A percentile compares a stretch with the other conserved stretches of the same genome.
Evolutionary conservation across 2,888 invertebrate species (phyloP).

Genomic region (Fragum sueziense): DNA sequence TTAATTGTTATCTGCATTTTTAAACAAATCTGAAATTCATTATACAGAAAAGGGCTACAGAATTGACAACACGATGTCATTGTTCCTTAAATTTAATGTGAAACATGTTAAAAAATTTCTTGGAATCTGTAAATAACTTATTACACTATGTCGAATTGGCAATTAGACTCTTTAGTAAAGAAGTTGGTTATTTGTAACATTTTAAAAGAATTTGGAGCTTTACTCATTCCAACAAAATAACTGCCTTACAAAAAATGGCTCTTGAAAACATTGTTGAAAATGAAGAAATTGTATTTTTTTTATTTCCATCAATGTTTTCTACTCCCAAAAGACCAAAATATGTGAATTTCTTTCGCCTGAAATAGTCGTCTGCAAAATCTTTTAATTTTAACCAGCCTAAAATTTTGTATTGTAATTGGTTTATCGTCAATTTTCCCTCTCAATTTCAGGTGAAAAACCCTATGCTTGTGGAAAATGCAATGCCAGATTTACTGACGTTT

Average conservation of each 20-base stretch:
- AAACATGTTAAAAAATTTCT: no score
- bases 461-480: slow-evolving; percentile 77
- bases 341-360: neutral
- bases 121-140: no score
- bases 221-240: neutral
- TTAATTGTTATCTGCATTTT: no score
- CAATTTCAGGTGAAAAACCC: slow-evolving; percentile 75
- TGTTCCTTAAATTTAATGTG: no score
- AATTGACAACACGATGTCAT: no score
- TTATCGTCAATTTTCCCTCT: neutral
- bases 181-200: no score
- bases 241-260: neutral
- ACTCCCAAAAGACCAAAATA: neutral
- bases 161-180: no score
- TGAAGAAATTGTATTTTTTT: neutral
- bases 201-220: neutral
- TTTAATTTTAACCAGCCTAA: neutral
- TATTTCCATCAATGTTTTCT: neutral
- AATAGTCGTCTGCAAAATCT: neutral
- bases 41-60: no score
- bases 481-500: slow-evolving; percentile 78
- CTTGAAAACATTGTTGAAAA: neutral
- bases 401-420: neutral
- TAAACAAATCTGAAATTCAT: no score
- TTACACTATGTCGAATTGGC: no score